Base-by-base conservation (phyloP, 2,888 invertebrate genomes). In the Choreutis nemorana region DNA sequence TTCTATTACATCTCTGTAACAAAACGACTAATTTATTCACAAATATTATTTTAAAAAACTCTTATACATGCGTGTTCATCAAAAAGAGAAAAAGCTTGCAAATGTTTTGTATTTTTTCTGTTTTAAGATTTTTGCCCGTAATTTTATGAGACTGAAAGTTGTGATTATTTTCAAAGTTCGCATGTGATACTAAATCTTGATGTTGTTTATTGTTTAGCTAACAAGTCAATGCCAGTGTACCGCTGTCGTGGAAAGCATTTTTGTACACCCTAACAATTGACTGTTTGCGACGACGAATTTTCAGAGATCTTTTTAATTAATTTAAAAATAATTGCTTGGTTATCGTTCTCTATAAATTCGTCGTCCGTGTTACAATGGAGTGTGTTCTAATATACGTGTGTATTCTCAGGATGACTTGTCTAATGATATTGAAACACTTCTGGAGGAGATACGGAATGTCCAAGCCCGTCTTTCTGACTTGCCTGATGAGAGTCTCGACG, bases 371-470 rank as follows among this genome's bases (percentile, higher is more conserved):
- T 4, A 25, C 24, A 10, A 26, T 14, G 9, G 14, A 31, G 29
- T 31, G 39, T 55, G 62, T 52, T 49, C 59, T 77, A 67, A 77
- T 72, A 45, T 41, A 43, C 40, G 60, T 41, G 67, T 77, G 77
- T 78, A 65, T 80, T 71, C 73, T 67, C 77, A 85, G 84, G 84
- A 83, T 64, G 65, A 78, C 55, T 78, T 84, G 55, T 78, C 80
- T 70, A 81, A 81, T 77, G 87, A 87, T 66, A 81, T 91, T 60
- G 85, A 86, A 62, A 82, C 82, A 53, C 81, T 91, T 47, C 85
- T 87, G 48, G 81, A 82, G 60, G 85, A 86, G 49, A 81, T 90
- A 42, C 81, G 81, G 45, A 79, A 79, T 43, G 83, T 88, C 38
- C 90, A 90, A 75, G 81, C 80, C 39, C 82, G 82, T 43, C 83